Evolutionary conservation across 2,113 vertebrate genomes (phyloP).

Genomic region (Callospermophilus lateralis): DNA sequence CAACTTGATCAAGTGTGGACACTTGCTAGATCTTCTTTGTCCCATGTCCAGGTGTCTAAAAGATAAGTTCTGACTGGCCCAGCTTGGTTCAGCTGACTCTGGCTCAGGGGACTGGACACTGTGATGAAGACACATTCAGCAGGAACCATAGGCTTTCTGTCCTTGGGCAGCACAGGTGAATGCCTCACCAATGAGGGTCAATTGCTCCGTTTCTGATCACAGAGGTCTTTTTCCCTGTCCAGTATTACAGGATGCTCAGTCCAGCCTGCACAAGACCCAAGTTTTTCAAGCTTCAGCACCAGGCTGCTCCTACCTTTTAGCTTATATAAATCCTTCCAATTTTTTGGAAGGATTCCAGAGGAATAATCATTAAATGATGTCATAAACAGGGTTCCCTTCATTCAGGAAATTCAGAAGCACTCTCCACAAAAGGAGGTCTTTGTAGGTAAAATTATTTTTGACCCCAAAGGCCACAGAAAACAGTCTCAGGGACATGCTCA

Average conservation of each 20-base stretch:
- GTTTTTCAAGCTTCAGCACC: background rate
- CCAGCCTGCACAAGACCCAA: background rate
- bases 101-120: background rate
- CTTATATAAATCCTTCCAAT: background rate
- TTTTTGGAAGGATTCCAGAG: background rate
- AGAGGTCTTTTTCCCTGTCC: background rate
- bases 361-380: background rate
- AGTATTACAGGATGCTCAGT: background rate
- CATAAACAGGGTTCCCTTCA: background rate
- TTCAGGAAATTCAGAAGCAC: background rate
- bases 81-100: background rate
- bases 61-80: background rate
- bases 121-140: rapidly evolving
- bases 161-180: background rate
- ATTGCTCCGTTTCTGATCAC: background rate
- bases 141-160: background rate
- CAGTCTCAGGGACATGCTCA: background rate
- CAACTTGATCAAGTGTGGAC: background rate
- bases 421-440: background rate
- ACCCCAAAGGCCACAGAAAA: background rate
- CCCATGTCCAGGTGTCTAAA: background rate
- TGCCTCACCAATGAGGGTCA: background rate
- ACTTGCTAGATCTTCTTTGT: background rate
- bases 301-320: background rate
- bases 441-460: background rate